These are phyloP conservation scores for Anas platyrhynchos DNA, from an alignment of 2,113 vertebrate species.

Conservation along the genomic window DNA sequence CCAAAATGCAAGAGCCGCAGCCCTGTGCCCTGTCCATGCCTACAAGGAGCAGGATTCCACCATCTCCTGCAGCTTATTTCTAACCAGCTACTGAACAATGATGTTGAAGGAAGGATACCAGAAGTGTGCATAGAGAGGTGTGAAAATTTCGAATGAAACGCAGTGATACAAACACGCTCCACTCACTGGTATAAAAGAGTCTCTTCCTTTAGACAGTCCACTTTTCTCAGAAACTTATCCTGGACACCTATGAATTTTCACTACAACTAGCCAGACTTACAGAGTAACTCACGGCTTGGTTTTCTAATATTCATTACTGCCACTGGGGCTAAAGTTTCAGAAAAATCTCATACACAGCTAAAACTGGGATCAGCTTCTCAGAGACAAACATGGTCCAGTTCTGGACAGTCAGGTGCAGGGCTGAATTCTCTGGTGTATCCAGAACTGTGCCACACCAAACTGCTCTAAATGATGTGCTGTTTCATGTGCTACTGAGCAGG, in stretches of 20 bases:
- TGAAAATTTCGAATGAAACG: not conserved
- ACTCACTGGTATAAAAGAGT: not conserved
- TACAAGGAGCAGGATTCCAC: not conserved
- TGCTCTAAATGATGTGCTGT: too few relatives aligned
- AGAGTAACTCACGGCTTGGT: not conserved
- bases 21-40: not conserved
- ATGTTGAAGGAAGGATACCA: not conserved
- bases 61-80: accelerated
- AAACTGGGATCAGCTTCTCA: not conserved
- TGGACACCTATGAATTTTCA: not conserved
- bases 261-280: not conserved
- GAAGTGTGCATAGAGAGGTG: not conserved
- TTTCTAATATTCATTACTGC: not conserved
- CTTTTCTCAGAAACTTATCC: not conserved
- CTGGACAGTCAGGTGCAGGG: too few relatives aligned
- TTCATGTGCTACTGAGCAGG: not conserved
- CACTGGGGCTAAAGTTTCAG: not conserved
- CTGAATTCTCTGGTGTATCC: not conserved
- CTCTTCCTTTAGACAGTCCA: not conserved
- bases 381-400: accelerated
- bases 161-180: not conserved
- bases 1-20: not conserved
- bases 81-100: not conserved
- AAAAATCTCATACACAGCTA: accelerated
- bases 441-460: not conserved